Evolutionary conservation across 2,888 invertebrate species (phyloP), one percentile per base, ranked within the genome.

Genomic region (Tortricodes alternella): DNA sequence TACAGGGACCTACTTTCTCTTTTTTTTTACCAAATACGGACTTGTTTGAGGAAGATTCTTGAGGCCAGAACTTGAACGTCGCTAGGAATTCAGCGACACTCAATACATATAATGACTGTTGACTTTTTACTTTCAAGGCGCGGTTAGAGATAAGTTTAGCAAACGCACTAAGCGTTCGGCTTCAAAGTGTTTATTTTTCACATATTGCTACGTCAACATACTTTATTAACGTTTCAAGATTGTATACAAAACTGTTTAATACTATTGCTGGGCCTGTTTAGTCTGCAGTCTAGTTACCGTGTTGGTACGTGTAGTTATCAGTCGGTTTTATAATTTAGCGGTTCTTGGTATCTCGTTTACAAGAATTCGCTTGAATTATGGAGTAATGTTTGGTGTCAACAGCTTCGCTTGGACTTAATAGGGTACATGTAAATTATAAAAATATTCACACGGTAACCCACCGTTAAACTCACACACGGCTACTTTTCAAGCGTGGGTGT

Each of bases 91-190:
- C 70, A 74, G 78, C 75, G 73, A 79, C 80, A 80, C 80, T 85
- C 70, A 66, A 78, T n/a, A 74, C 67, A 58, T 68, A 79, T 80
- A 74, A 56, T 64, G 64, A 60, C 65, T 88, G 85, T 89, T 89
- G 81, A 87, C 87, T 81, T 80, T 80, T 79, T 72, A 80, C 83
- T 85, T 83, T 76, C 65, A 76, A 80, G 83, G 77, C 72, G 80
- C 73, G 80, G 75, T 68, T 66, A 60, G 68, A 85, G 86, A 89
- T 88, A 85, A 71, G 75, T 86, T 88, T 85, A 82, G 87, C 86
- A 87, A 87, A 87, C 87, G 74, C 66, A 78, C 80, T 83, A 80
- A 79, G 75, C 75, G 67, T 67, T 65, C 65, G 58, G 71, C 74
- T 71, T 72, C 72, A 75, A 64, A 38, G 41, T 87, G 81, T 90